Evolutionary conservation across 2,797 vertebrate genomes (phyloP).

Genomic region (Acanthopagrus latus): DNA sequence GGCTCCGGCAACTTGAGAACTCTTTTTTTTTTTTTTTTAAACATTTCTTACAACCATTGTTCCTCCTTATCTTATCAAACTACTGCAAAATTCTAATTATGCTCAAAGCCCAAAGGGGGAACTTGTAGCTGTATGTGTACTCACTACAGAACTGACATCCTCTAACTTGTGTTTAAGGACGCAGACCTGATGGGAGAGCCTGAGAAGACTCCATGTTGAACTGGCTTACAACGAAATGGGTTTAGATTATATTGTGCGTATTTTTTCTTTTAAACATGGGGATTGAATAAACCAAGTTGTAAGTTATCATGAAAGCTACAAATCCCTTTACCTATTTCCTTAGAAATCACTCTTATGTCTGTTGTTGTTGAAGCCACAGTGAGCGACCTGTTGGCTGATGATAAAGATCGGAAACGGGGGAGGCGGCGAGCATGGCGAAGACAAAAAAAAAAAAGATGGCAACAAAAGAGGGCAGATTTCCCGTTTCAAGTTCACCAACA

Average conservation of each 20-base stretch:
- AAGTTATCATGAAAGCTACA: background rate
- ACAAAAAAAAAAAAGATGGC: too few relatives aligned
- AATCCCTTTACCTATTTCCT: background rate
- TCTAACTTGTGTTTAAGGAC: constrained; percentile 50
- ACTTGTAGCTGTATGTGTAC: constrained; percentile 53
- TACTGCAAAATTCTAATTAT: constrained; percentile 74
- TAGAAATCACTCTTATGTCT: background rate
- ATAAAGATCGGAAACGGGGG: background rate
- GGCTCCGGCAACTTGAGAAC: constrained; percentile 59
- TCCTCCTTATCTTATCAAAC: constrained; percentile 73
- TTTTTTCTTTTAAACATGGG: background rate
- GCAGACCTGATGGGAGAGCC: constrained; percentile 27
- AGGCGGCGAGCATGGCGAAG: background rate
- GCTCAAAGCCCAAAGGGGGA: constrained; percentile 61
- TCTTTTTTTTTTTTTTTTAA: constrained; percentile 44
- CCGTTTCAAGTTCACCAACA: too few relatives aligned
- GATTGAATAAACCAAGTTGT: background rate
- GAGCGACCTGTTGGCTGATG: background rate
- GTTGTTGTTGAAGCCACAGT: background rate
- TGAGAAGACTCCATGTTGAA: constrained; percentile 6
- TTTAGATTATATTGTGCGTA: constrained; percentile 5
- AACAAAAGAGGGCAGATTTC: too few relatives aligned
- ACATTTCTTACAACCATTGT: constrained; percentile 60
- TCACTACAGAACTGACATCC: constrained; percentile 40
- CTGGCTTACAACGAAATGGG: background rate